Base-by-base conservation (phyloP, 2,113 vertebrate species). In the Bombycilla garrulus region DNA sequence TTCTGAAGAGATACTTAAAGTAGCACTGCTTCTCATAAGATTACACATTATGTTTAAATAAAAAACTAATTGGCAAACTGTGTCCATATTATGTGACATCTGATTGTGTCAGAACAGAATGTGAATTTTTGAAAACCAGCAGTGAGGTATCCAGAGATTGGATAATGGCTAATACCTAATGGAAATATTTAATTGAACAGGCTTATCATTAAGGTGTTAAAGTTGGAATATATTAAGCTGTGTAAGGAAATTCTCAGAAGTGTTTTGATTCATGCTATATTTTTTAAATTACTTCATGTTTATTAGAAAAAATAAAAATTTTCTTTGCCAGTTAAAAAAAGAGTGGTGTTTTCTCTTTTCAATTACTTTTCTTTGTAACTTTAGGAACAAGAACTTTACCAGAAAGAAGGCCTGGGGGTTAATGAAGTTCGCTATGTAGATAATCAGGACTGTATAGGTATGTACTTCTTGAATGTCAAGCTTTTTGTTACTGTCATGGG, bases 371-470 rank as follows among this genome's bases (percentile, higher is more conserved):
- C 62, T 31, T 57, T 72, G 47, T 61, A 94, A 42, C 67, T 25
- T 65, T 64, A 82, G 99, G 99, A 99, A 78, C 99, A 99, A 97
- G 99, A 99, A 92, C 98, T 99, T 92, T 99, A 99, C 96, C 99
- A 99, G 79, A 99, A 92, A 89, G 99, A 99, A 97, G 99, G 99
- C 9, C 97, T 99, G 19, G 99, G 99, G 4, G 99, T 99, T 90
- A 99, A 99, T 96, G 99, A 99, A 98, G 99, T 99, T 9, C 99
- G 99, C 95, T 99, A 99, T 12, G 99, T 99, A 28, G 99, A 99
- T 98, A 99, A 99, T 95, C 99, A 99, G 96, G 99, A 99, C 97
- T 99, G 99, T 85, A 99, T 99, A 96, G 99, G 99, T 99, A 97
- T 84, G 98, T 96, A 35, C 28, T 44, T 73, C 17, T 21, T 65